Percentiles rank a stretch among this genome's conserved stretches.
phyloP scores from a whole-genome alignment of 2,113 vertebrate species.

The Chinchilla lanigera region DNA sequence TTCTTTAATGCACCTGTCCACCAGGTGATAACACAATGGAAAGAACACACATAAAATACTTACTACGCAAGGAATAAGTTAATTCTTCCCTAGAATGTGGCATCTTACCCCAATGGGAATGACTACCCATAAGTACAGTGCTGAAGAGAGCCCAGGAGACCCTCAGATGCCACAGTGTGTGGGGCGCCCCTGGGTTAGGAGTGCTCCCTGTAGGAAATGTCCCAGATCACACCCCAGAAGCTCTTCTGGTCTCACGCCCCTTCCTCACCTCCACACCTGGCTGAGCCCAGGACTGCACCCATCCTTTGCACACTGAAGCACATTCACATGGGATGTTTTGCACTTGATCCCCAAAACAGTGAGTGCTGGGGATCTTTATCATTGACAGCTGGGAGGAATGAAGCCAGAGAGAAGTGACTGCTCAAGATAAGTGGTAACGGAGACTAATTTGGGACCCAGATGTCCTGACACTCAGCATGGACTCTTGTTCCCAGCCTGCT shows the following conservation, averaged over 20 bases:
- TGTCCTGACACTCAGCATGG: fast-evolving
- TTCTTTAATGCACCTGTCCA: not conserved
- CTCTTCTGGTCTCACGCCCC: not conserved
- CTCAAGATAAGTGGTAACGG: fast-evolving
- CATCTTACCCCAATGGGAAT: not conserved
- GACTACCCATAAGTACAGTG: not conserved
- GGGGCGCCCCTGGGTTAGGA: not conserved
- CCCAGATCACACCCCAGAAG: fast-evolving
- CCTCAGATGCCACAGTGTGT: not conserved
- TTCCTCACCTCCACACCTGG: too few relatives aligned
- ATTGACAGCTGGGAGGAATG: not conserved
- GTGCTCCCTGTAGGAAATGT: too few relatives aligned
- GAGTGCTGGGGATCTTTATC: not conserved
- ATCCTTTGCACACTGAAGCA: not conserved
- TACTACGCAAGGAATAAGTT: not conserved
- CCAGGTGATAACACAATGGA: not conserved
- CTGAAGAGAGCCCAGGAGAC: not conserved
- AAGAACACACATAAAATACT: not conserved
- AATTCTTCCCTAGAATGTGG: not conserved
- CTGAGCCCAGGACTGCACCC: fast-evolving
- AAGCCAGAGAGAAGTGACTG: not conserved
- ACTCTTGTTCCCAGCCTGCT: fast-evolving
- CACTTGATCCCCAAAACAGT: not conserved
- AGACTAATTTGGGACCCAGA: too few relatives aligned
- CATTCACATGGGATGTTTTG: not conserved